Base-by-base conservation (phyloP, 2,113 vertebrate species). In the Cyanoderma ruficeps region DNA sequence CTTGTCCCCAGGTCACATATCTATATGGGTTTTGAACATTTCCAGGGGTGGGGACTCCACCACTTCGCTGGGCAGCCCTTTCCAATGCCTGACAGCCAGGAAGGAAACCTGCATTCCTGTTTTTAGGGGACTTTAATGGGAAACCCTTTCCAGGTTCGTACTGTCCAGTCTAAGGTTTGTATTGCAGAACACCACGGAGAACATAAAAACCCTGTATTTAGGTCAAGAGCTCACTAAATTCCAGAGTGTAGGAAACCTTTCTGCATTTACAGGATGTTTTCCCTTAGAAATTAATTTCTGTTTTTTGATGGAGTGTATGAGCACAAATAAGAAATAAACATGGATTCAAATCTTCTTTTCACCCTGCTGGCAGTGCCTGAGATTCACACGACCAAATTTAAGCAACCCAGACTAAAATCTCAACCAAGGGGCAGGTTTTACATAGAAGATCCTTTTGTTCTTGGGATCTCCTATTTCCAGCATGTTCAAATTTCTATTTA, bases 271-370 rank as follows among this genome's bases (percentile, higher is more conserved):
- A 47, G 44, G 16, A 41, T 49, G 7, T 42, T 56, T 83, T 44
- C 17, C 39, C 42, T 59, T 37, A 16, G 23, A 13, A 83, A 59
- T 1, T 1, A 71, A 47, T 44, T 79, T 4, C 33, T 24, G 12
- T 0, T 1, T 87, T 90, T 37, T 86, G 49, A 52, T 0, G 1
- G 68, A 71, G 5, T 3, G 3, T 27, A 60, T 10, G 30, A 87
- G 49, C 42, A 67, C 14, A 83, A 64, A 33, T 13, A 56, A 61
- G 30, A 86, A 28, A 57, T 24, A 78, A 84, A 47, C 10, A 49
- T 1, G 20, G 17, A 63, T 77, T 87, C 31, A 60, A 87, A 78
- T 2, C 10, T 50, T 63, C 35, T 81, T 84, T 78, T 68, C 12
- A 35, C 35, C 21, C 27, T 63, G 22, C 17, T 83, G 37, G 30